Conservation (phyloP, 2,113 vertebrate species). For the Gambusia affinis region DNA sequence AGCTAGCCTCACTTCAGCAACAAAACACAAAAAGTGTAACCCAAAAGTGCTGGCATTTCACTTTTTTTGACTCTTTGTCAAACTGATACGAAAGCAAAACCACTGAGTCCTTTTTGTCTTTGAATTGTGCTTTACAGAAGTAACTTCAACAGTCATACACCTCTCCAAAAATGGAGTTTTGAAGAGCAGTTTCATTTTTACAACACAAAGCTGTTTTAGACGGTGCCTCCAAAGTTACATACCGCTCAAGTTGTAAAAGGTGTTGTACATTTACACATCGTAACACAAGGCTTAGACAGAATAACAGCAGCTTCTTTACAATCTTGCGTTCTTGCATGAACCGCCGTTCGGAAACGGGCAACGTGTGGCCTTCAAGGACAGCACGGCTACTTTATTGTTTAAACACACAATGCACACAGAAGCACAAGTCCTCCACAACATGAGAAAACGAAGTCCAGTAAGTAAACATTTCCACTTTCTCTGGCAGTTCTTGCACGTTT, state of each 20-base stretch:
- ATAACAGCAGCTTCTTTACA: background rate
- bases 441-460: background rate
- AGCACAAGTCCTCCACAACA: background rate
- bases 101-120: background rate
- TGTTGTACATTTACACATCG: background rate
- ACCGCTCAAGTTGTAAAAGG: background rate
- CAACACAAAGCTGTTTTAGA: background rate
- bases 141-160: background rate
- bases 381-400: background rate
- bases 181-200: background rate
- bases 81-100: background rate
- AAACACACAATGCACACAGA: background rate
- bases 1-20: no score
- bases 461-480: background rate
- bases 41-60: no score
- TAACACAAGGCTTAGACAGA: background rate
- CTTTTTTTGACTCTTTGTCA: no score
- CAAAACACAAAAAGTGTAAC: no score
- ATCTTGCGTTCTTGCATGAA: background rate
- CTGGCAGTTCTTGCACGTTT: background rate
- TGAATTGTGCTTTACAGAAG: background rate
- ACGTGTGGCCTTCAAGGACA: background rate
- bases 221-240: background rate
- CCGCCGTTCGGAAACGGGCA: background rate
- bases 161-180: background rate